Base-by-base conservation (phyloP, 2,888 invertebrate genomes). In the Tromatobia lineatoria region DNA sequence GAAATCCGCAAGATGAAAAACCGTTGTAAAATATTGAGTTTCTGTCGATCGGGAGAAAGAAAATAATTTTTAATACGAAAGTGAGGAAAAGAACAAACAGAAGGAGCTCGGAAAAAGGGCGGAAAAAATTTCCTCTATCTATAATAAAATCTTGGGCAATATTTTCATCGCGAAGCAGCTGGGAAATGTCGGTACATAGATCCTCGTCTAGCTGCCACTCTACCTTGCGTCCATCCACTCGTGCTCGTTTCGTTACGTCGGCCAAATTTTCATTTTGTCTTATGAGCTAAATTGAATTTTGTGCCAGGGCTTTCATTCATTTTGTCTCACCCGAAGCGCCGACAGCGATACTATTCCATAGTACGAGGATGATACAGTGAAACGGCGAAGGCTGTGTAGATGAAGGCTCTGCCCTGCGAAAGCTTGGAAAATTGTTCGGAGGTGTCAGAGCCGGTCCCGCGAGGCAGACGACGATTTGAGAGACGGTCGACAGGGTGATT, bases 71-170 rank as follows among this genome's bases (percentile, higher is more conserved):
- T 52, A 47, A 57, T 70, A 70, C 80, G 71, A 83, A 80, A 80
- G 74, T 74, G 50, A 20, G 23, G 52, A 57, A 42, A 15, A 20
- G 38, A 34, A 61, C 54, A 74, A 61, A 42, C 38, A 29, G 11
- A 18, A 34, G 29, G 59, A 59, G 38, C 10, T 10, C 38, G 59
- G 57, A 73, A 73, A 57, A 4, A 54, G 61, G 57, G 57, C 38
- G 67, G 54, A 38, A 80, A 79, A 70, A 69, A 42, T 61, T 80
- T 47, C 67, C 66, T 86, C 79, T 89, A 90, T 90, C 89, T 89
- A 89, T 90, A 90, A 90, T 91, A 88, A 90, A 91, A 90, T 90
- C 90, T 90, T 76, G 85, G 77, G 88, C 85, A 88, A 90, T 90
- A 90, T 90, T 91, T 91, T 89, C 88, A 88, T 89, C 88, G 87